These are phyloP conservation scores for Sisyra nigra DNA, from an alignment of 2,888 invertebrate genomes.

Conservation along the genomic window DNA sequence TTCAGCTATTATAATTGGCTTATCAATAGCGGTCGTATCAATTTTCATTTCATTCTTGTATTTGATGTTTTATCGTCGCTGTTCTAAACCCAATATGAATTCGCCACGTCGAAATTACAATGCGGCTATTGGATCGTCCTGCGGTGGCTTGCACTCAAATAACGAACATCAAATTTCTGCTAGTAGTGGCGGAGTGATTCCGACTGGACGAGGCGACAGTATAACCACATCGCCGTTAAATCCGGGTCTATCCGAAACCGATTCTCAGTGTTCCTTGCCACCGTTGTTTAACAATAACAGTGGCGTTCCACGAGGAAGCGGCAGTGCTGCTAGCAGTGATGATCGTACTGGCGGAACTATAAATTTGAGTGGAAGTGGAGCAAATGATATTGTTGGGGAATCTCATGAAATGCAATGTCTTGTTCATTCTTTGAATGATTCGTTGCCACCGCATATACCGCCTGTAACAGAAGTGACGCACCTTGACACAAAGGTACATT, in stretches of 20 bases:
- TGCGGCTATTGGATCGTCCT: neutral
- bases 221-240: neutral
- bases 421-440: constrained; percentile 22
- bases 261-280: neutral
- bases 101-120: neutral
- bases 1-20: constrained; percentile 34
- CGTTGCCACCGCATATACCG: constrained; percentile 18
- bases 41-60: constrained; percentile 27
- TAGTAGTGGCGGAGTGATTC: neutral
- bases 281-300: neutral
- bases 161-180: constrained; percentile 1
- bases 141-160: neutral
- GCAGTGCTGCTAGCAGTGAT: neutral
- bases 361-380: neutral
- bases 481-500: constrained; percentile 23
- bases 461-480: constrained; percentile 19
- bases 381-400: constrained; percentile 15
- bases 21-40: constrained; percentile 28
- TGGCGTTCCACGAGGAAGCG: too few species aligned
- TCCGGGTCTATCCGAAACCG: neutral
- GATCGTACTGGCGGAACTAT: neutral
- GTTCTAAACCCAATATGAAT: constrained; percentile 3
- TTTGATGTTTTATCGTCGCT: constrained; percentile 19
- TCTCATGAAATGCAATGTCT: constrained; percentile 25
- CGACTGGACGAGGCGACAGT: neutral